Base-by-base conservation (phyloP, 30 jellyfish, hydroid and myxozoan species). In the Sanderia malayensis region DNA sequence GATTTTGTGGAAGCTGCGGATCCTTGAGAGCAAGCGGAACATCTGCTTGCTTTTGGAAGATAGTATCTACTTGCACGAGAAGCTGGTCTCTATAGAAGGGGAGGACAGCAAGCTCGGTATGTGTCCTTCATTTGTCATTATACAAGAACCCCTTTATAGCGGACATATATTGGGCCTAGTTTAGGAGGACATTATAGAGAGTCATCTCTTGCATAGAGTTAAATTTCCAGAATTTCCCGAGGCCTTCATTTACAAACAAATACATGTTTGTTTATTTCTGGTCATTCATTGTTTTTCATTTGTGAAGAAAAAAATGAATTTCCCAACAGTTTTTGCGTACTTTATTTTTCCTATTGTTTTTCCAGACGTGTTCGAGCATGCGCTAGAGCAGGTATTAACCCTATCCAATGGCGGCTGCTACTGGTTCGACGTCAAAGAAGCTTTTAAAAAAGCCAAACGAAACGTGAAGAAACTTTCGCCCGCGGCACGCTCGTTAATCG, bases 351-450 rank as follows among this genome's bases (percentile, higher is more conserved):
- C n/a, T n/a, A n/a, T n/a, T n/a, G 9, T n/a, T 49, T 31, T 47
- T 10, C 46, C 44, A 74, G 85, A 73, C 13, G 0, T 61, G 24
- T 69, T 46, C 58, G 86, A 74, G 63, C 65, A 34, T 22, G 68
- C 86, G 23, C 4, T 74, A 21, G 65, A 44, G 33, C 55, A 60
- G 44, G 62, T 74, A 10, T 20, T 58, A 55, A 25, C 34, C 31
- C 3, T 49, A 19, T 49, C 19, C 44, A n/a, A n/a, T n/a, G 27
- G 21, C 41, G 0, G 30, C 33, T 74, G 25, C 11, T 74, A 58
- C 33, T 74, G 86, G 86, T 41, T 41, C 24, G 82, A 67, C 32
- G 46, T 85, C 24, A 31, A 60, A 46, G 55, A 41, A 30, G 49
- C 46, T 23, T 85, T 66, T 32, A 52, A 30, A 13, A 53, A 65